Evolutionary conservation across 2,797 vertebrate species (phyloP).

Genomic region (Poecilia velifera): DNA sequence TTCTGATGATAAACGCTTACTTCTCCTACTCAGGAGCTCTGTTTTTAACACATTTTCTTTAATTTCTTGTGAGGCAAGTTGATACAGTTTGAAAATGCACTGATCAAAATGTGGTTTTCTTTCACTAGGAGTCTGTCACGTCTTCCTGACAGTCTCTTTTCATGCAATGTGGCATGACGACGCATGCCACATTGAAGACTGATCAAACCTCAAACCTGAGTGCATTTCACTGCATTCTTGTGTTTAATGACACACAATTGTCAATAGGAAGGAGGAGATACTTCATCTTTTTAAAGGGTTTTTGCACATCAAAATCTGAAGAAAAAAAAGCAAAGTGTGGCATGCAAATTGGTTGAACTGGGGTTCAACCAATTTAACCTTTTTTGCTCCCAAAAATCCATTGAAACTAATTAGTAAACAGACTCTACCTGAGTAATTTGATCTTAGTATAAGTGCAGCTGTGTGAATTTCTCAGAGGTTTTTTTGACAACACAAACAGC

Average conservation of each 20-base stretch:
- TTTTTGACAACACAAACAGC: neutral
- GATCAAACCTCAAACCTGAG: neutral
- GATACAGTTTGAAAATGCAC: slow-evolving; percentile 1
- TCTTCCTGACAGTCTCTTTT: too few species aligned
- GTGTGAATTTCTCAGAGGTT: neutral
- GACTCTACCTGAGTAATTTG: neutral
- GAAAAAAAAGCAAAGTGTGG: neutral
- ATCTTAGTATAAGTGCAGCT: neutral
- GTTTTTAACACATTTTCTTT: neutral
- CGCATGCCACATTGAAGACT: slow-evolving; percentile 3
- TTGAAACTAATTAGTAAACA: neutral
- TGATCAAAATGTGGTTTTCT: neutral
- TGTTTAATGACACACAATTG: neutral
- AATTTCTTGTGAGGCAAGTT: neutral
- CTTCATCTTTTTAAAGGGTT: neutral
- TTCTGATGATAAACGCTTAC: too few species aligned
- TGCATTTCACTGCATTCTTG: neutral
- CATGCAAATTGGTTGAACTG: neutral
- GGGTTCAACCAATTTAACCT: neutral
- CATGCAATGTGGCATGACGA: too few species aligned
- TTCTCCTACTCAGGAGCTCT: neutral
- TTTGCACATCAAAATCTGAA: neutral
- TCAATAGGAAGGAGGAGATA: neutral
- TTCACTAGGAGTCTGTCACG: neutral
- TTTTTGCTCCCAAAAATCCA: neutral